Base-by-base conservation (phyloP, 2,888 invertebrate genomes). In the Cephus sareptanus region DNA sequence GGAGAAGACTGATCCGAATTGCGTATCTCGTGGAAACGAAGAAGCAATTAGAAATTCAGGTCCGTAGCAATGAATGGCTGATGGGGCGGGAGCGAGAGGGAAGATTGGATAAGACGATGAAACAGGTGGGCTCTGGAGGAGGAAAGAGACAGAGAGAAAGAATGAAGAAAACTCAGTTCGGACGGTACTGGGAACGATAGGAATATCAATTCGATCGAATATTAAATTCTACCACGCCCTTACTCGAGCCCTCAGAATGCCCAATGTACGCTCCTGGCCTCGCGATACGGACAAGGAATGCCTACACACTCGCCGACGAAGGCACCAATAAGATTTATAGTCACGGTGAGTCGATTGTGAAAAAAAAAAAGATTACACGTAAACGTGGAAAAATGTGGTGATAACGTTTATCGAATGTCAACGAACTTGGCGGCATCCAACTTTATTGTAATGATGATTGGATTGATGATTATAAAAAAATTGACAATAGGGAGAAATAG, bases 181-280 rank as follows among this genome's bases (percentile, higher is more conserved):
- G 40, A 56, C 23, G 40, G 23, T 56, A 56, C 23, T 56, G 56
- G 75, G 78, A 77, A 76, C 70, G 74, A 73, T 74, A 73, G 37
- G 78, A 79, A 79, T 81, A 79, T 78, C 75, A 75, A 81, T 73
- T 76, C 74, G 73, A 75, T 78, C 76, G 79, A 79, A 79, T 79
- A 81, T 81, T 79, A 78, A 81, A 79, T 81, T 79, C 76, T 77
- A 56, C 30, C 76, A 76, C 76, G 76, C 68, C 31, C 76, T n/a
- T 31, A 71, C 31, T 6, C 1, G 71, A 33, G 4, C 71, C 40
- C 71, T 71, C 31, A 11, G 71, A 71, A 71, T 71, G 71, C 33
- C 31, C n/a, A 71, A 71, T 71, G 71, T n/a, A 71, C 31, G 71
- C 31, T 71, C 71, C 12, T 15, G 31, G 71, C 71, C 71, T 71